Percentiles rank a stretch among this genome's conserved stretches.
These are phyloP conservation scores for Onychostoma macrolepis DNA, from an alignment of 2,113 vertebrate genomes.

Conservation along the genomic window DNA sequence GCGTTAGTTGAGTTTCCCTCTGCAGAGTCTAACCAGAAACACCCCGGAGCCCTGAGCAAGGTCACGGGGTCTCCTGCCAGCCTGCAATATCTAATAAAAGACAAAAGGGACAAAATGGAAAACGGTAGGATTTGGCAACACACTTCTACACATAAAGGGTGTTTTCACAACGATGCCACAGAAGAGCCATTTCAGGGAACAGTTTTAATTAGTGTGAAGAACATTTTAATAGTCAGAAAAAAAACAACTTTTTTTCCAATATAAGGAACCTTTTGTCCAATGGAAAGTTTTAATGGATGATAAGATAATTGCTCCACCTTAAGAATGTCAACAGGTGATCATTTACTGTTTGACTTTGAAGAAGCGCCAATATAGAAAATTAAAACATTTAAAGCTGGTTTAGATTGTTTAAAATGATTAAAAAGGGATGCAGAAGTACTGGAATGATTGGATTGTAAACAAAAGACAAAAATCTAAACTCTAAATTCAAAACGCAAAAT, in stretches of 20 bases:
- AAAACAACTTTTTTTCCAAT: background rate
- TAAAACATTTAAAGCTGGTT: background rate
- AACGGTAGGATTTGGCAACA: background rate
- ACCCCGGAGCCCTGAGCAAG: conserved; percentile 74
- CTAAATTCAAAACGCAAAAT: no score
- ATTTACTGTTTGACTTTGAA: background rate
- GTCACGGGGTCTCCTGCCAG: conserved; percentile 69
- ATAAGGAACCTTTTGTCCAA: background rate
- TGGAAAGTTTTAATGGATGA: background rate
- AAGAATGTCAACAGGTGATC: background rate
- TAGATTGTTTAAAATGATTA: background rate
- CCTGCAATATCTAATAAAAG: conserved; percentile 66
- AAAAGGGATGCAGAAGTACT: background rate
- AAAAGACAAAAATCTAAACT: background rate
- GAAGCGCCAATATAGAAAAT: background rate
- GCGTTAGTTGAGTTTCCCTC: conserved; percentile 34
- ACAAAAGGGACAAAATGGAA: conserved; percentile 51
- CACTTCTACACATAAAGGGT: background rate
- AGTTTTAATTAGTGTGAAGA: background rate
- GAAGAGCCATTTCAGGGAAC: background rate
- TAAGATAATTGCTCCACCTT: background rate
- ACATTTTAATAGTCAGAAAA: background rate
- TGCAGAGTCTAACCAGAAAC: conserved; percentile 77
- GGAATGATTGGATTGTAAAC: background rate
- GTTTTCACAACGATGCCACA: background rate